Evolutionary conservation across 2,113 vertebrate genomes (phyloP), one percentile per base, ranked within the genome.

Genomic region (Panthera tigris): DNA sequence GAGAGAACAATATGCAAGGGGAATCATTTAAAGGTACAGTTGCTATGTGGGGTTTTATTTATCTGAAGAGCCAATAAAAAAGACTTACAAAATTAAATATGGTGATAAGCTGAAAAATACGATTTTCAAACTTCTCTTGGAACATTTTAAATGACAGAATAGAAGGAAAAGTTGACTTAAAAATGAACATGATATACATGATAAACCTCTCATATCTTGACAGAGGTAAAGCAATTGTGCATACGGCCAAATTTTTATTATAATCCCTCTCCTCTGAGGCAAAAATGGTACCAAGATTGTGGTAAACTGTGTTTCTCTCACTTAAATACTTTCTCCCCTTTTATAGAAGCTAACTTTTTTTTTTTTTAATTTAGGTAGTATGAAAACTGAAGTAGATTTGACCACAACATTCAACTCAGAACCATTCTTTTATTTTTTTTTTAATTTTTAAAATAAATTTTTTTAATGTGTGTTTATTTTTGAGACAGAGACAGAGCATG

Each of bases 11-110:
- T 84, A 39, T 52, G 25, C 27, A 25, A 13, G 52, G 41, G 83
- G n/a, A 95, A 91, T 80, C n/a, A 88, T 87, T 97, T 97, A 97
- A 95, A 97, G 92, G 19, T 25, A 89, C 79, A 80, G 68, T 48
- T 86, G 31, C 25, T 93, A 27, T 87, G 78, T 97, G 48, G 82
- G 39, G 10, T 50, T 93, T 50, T 80, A 41, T 82, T 97, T 84
- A 79, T 55, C 15, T 89, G 11, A 89, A 88, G 23, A 92, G 4
- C 14, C 85, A 96, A 92, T 92, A 95, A 95, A 89, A n/a, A 79
- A 95, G 55, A 85, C 19, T 92, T 85, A 87, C 15, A 96, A 81
- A 94, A 66, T 86, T 71, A 89, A 95, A 94, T 92, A 50, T 84
- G 45, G 16, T 29, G 41, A 81, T 11, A 18, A 95, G 16, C 5